phyloP scores from a whole-genome alignment of 2,797 vertebrate genomes.

The Sebastes reedi region DNA sequence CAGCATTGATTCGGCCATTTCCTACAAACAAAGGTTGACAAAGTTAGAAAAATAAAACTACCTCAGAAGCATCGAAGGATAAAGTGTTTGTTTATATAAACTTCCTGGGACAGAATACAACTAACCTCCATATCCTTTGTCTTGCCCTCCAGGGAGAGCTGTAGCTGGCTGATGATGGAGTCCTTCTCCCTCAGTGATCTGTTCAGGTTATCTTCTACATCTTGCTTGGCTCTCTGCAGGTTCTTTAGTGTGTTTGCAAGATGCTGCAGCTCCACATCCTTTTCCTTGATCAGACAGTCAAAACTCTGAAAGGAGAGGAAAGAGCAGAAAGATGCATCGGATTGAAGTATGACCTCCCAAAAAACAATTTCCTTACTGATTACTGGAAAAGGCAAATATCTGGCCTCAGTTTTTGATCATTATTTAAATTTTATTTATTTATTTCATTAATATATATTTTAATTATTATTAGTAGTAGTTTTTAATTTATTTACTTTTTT shows the following conservation, averaged over 20 bases:
- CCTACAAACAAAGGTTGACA: constrained; percentile 60
- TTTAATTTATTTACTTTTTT: too few species aligned
- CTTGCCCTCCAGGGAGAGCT: constrained; percentile 82
- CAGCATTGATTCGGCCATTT: constrained; percentile 75
- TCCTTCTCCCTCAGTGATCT: constrained; percentile 85
- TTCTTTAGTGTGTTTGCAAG: constrained; percentile 84
- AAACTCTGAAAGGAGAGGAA: constrained; percentile 80
- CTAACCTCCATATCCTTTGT: constrained; percentile 88
- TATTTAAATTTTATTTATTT: too few species aligned
- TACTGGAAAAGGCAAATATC: neutral
- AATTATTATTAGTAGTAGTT: too few species aligned
- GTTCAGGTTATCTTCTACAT: constrained; percentile 85
- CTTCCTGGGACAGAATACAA: neutral
- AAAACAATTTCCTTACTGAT: neutral
- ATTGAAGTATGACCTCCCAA: neutral
- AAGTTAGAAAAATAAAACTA: neutral
- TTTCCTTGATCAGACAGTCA: constrained; percentile 85
- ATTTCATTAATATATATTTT: too few species aligned
- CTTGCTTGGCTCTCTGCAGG: constrained; percentile 85
- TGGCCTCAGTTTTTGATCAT: neutral
- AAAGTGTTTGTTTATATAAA: neutral
- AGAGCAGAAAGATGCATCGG: neutral
- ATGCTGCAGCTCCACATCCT: constrained; percentile 88
- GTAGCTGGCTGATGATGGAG: constrained; percentile 85
- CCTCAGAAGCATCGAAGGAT: neutral